A percentile compares a stretch with the other conserved stretches of the same genome.
Conservation (phyloP, 2,888 invertebrate genomes). For the Tenthredo notha region DNA sequence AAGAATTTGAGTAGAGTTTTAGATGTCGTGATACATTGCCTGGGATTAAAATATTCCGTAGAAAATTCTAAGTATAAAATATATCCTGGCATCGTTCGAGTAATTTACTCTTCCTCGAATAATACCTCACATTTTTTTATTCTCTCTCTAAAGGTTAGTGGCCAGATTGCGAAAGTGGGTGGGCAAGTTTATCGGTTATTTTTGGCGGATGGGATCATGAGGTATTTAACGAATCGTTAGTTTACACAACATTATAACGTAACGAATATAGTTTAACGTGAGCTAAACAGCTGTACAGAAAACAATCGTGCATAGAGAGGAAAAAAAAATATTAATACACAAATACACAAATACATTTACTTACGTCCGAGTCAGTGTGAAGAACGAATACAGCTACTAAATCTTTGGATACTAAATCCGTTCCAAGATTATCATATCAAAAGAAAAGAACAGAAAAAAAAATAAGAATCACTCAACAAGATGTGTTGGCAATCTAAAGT, state of each 20-base stretch:
- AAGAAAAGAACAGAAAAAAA: background rate
- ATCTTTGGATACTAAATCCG: background rate
- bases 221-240: conserved; percentile 25
- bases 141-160: background rate
- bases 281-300: conserved; percentile 32
- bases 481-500: background rate
- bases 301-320: conserved; percentile 26
- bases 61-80: background rate
- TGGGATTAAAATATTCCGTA: background rate
- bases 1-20: background rate
- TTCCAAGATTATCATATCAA: background rate
- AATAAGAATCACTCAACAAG: background rate
- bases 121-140: background rate
- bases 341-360: background rate
- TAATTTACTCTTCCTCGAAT: background rate
- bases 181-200: conserved; percentile 35
- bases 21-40: background rate
- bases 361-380: background rate
- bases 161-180: conserved; percentile 22
- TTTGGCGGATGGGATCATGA: conserved; percentile 12
- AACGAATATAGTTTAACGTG: conserved; percentile 8
- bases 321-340: background rate
- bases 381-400: conserved; percentile 4
- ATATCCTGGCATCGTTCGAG: background rate
- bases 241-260: conserved; percentile 26